These are phyloP conservation scores for Acronicta aceris DNA, from an alignment of 2,888 invertebrate genomes.

Conservation along the genomic window DNA sequence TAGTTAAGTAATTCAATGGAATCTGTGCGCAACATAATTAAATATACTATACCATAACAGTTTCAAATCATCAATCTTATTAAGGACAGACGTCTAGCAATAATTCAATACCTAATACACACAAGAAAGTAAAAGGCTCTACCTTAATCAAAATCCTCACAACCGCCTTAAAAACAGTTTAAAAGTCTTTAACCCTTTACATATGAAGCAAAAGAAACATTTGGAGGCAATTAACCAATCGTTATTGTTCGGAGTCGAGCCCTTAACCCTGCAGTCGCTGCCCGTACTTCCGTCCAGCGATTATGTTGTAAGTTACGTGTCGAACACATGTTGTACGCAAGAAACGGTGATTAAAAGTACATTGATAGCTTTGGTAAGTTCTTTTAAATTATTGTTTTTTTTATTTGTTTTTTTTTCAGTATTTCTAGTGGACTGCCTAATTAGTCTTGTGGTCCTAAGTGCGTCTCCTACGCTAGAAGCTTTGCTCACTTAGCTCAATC, in stretches of 20 bases:
- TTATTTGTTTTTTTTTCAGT: not conserved
- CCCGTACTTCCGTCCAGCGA: conserved; percentile 61
- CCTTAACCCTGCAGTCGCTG: conserved; percentile 54
- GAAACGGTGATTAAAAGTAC: conserved; percentile 2
- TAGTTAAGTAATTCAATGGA: too few relatives aligned
- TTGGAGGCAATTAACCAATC: conserved; percentile 75
- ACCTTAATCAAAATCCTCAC: conserved; percentile 25
- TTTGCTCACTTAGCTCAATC: too few relatives aligned
- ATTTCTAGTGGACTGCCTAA: too few relatives aligned
- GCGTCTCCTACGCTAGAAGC: too few relatives aligned
- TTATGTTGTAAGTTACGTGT: conserved; percentile 53
- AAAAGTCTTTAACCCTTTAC: conserved; percentile 51
- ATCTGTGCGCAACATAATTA: too few relatives aligned
- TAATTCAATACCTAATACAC: too few relatives aligned
- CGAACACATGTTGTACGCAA: conserved; percentile 57
- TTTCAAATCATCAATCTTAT: too few relatives aligned
- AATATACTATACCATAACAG: too few relatives aligned
- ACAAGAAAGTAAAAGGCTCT: not conserved
- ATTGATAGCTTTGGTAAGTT: conserved; percentile 2
- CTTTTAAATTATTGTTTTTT: conserved; percentile 1
- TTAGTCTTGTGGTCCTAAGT: too few relatives aligned
- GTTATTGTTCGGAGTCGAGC: conserved; percentile 67
- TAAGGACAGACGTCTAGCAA: too few relatives aligned
- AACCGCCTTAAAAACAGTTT: conserved; percentile 30
- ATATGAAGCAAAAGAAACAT: conserved; percentile 63